These are phyloP conservation scores for Lagodon rhomboides DNA, from an alignment of 2,797 vertebrate species.

Conservation along the genomic window DNA sequence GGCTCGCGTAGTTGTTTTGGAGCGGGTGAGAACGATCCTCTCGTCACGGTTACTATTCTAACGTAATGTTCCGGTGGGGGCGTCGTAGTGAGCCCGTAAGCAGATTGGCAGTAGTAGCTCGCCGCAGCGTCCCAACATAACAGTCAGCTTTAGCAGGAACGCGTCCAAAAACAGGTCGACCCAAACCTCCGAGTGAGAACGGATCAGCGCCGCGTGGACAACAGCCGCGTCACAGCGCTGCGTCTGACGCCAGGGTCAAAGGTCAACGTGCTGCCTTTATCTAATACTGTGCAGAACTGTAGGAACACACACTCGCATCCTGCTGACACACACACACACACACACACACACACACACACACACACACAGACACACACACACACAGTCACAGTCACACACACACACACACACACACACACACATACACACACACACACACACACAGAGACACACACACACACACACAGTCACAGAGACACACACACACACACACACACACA, in stretches of 20 bases:
- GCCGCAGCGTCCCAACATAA: conserved; percentile 35
- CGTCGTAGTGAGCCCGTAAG: conserved; percentile 62
- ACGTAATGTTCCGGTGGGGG: conserved; percentile 56
- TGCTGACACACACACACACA: too few relatives aligned
- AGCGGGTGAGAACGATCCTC: conserved; percentile 35
- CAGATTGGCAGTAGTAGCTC: conserved; percentile 61
- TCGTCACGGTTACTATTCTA: conserved; percentile 42
- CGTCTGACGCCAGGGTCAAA: background rate
- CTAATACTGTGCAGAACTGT: too few relatives aligned
- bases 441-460: background rate
- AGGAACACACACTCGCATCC: background rate
- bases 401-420: conserved; percentile 14
- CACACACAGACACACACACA: too few relatives aligned
- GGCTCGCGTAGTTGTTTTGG: conserved; percentile 43
- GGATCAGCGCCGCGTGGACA: conserved; percentile 32
- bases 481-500: too few relatives aligned
- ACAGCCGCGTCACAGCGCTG: too few relatives aligned
- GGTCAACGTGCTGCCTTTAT: background rate
- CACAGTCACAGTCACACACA: conserved; percentile 9
- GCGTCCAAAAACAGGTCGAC: conserved; percentile 50
- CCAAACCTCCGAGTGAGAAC: conserved; percentile 25
- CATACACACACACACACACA: background rate
- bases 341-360: too few relatives aligned
- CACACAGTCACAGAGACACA: background rate
- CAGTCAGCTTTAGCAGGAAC: conserved; percentile 58